These are phyloP conservation scores for Gallinago jamesoni DNA, from an alignment of 2,113 vertebrate genomes.

Conservation along the genomic window DNA sequence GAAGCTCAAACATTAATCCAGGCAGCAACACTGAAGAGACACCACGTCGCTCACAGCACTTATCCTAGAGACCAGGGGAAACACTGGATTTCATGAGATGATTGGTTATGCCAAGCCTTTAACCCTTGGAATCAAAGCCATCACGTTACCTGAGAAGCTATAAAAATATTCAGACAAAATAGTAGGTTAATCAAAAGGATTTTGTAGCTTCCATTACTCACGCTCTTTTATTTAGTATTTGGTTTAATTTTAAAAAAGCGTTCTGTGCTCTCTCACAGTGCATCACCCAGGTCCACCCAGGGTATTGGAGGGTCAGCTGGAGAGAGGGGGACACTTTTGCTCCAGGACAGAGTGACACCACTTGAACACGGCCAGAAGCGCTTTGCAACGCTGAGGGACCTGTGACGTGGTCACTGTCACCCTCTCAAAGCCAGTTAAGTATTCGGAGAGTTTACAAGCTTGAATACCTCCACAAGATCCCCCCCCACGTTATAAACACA, in stretches of 20 bases:
- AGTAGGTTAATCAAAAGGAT: background rate
- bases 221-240: background rate
- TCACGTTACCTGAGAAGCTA: background rate
- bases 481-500: background rate
- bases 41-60: background rate
- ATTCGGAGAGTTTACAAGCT: background rate
- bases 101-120: background rate
- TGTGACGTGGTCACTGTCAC: background rate
- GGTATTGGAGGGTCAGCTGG: background rate
- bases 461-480: background rate
- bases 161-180: background rate
- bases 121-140: background rate
- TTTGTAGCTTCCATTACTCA: background rate
- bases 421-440: background rate
- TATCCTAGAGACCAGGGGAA: background rate
- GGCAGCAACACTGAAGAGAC: background rate
- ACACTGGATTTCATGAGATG: background rate
- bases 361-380: background rate
- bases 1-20: background rate
- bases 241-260: background rate
- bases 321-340: background rate
- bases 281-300: background rate
- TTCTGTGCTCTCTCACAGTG: background rate
- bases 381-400: background rate
- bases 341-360: background rate